Conservation (phyloP, 1,140 invertebrate genomes). For the Brachionus rotundiformis region DNA sequence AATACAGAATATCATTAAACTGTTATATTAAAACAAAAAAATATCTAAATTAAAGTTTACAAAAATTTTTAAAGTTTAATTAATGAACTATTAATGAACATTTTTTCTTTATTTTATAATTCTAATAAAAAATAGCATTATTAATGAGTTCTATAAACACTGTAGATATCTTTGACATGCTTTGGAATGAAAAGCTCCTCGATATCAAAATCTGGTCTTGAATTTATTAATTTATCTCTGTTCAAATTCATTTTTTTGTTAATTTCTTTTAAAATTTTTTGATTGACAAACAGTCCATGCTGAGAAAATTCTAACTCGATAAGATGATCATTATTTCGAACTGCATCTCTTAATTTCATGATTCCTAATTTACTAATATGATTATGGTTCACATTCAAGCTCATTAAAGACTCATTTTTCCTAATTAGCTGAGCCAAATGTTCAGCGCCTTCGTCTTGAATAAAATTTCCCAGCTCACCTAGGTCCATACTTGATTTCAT, state of each 20-base stretch:
- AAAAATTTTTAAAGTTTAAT: no score
- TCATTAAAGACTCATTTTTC: neutral
- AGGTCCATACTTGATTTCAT: constrained; percentile 42
- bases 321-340: neutral
- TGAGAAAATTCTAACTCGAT: neutral
- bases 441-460: constrained; percentile 44
- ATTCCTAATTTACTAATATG: constrained; percentile 26
- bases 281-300: neutral
- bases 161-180: constrained; percentile 48
- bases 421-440: neutral
- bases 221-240: neutral
- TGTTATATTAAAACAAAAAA: no score
- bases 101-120: neutral
- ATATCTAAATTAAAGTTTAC: no score
- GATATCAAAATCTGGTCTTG: neutral
- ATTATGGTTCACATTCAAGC: constrained; percentile 35
- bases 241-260: neutral
- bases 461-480: constrained; percentile 40
- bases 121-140: no score
- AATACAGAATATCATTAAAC: no score
- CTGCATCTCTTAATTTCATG: neutral
- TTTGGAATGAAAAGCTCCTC: constrained; percentile 6
- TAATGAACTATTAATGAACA: no score
- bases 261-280: neutral
- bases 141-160: constrained; percentile 52